Evolutionary conservation across 2,797 vertebrate genomes (phyloP).

Genomic region (Brachyrhaphis roseni): DNA sequence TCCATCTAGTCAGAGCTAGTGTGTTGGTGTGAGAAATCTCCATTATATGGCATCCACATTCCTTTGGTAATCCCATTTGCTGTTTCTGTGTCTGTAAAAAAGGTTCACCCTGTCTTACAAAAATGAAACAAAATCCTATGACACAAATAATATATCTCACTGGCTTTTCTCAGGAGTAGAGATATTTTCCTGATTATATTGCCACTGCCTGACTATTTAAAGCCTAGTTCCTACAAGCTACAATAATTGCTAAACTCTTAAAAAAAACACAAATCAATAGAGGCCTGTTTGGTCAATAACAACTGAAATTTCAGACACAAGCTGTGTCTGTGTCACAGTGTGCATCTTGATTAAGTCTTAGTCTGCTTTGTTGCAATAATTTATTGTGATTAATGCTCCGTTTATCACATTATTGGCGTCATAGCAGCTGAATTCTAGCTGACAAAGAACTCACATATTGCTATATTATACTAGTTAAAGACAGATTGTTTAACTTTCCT

Average conservation of each 20-base stretch:
- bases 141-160: slow-evolving; percentile 2
- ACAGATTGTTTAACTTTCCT: slow-evolving; percentile 12
- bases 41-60: slow-evolving; percentile 7
- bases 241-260: slow-evolving; percentile 24
- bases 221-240: background rate
- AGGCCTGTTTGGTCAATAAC: slow-evolving; percentile 30
- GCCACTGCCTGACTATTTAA: slow-evolving; percentile 5
- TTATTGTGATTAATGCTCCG: slow-evolving; percentile 1
- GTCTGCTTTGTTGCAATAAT: background rate
- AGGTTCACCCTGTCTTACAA: slow-evolving; percentile 1
- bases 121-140: background rate
- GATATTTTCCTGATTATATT: slow-evolving; percentile 10
- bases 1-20: slow-evolving; percentile 1
- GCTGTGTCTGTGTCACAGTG: slow-evolving; percentile 8
- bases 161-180: background rate
- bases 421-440: background rate
- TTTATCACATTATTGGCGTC: background rate
- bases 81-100: slow-evolving; percentile 1
- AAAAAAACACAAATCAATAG: slow-evolving; percentile 43
- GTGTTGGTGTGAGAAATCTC: slow-evolving; percentile 8
- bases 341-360: slow-evolving; percentile 14
- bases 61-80: slow-evolving; percentile 4
- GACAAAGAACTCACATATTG: background rate
- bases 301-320: slow-evolving; percentile 28
- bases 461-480: slow-evolving; percentile 4